Percentiles rank a stretch among this genome's conserved stretches.
Conservation (phyloP, 2,888 invertebrate species). For the Oeneis ivallda region DNA sequence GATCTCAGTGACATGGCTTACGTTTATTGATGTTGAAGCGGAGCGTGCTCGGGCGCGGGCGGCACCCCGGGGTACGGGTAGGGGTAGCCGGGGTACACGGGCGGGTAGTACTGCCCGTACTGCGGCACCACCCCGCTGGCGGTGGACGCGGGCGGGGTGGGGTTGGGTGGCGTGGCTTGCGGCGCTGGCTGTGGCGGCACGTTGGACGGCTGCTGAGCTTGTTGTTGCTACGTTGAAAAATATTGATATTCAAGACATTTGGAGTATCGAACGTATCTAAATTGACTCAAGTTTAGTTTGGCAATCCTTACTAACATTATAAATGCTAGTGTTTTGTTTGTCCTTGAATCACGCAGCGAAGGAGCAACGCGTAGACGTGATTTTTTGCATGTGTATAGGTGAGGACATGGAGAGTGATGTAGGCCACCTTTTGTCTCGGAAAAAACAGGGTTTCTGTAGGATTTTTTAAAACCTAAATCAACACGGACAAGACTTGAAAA, state of each 20-base stretch:
- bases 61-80: conserved; percentile 52
- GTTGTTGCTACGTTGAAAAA: conserved; percentile 35
- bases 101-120: conserved; percentile 67
- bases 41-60: conserved; percentile 46
- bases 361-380: no score
- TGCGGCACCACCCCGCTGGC: conserved; percentile 43
- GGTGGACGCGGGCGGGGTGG: conserved; percentile 37
- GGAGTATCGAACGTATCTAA: no score
- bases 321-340: no score
- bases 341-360: no score
- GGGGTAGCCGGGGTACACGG: conserved; percentile 60
- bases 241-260: neutral
- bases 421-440: no score
- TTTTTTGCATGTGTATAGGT: no score
- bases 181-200: conserved; percentile 41
- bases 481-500: no score
- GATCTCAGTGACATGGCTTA: conserved; percentile 39
- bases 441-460: no score
- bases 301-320: no score
- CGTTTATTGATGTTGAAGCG: conserved; percentile 63
- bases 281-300: no score
- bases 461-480: no score
- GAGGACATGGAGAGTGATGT: no score
- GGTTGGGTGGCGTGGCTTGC: conserved; percentile 42
- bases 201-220: conserved; percentile 44